Conservation (phyloP, 37 sponge, comb jelly and placozoan species). For the Beroe ovata region DNA sequence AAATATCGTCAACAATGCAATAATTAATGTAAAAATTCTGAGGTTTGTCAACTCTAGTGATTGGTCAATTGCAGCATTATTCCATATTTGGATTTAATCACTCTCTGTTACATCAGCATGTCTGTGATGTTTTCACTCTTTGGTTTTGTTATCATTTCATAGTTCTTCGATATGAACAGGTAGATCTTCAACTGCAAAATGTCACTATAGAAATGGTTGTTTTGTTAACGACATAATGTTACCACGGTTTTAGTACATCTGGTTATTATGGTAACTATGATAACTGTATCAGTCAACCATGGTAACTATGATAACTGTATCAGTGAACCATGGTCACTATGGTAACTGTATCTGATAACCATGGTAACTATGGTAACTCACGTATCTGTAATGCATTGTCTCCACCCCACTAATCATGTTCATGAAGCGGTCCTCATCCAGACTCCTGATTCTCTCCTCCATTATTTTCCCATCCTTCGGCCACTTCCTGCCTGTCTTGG, state of each 20-base stretch:
- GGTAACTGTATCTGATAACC: too few species aligned
- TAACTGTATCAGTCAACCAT: background rate
- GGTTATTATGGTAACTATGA: background rate
- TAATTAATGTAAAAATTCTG: too few species aligned
- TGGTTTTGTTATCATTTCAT: slow-evolving; percentile 28
- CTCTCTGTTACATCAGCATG: background rate
- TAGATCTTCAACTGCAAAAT: background rate
- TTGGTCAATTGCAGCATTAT: too few species aligned
- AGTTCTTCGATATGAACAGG: slow-evolving; percentile 1
- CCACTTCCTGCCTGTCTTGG: background rate
- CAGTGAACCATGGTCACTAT: too few species aligned
- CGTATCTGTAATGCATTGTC: background rate
- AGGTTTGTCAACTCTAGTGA: too few species aligned
- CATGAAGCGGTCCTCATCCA: background rate
- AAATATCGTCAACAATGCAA: too few species aligned
- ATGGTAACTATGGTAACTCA: slow-evolving; percentile 9
- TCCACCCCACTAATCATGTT: background rate
- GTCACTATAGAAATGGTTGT: too few species aligned
- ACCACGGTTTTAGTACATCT: background rate
- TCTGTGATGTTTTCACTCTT: background rate
- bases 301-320: too few species aligned
- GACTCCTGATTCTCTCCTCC: background rate
- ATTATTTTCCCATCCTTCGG: background rate
- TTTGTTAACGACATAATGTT: background rate
- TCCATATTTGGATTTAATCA: background rate